These are phyloP conservation scores for Hyaena hyaena DNA, from an alignment of 2,113 vertebrate species.

Conservation along the genomic window DNA sequence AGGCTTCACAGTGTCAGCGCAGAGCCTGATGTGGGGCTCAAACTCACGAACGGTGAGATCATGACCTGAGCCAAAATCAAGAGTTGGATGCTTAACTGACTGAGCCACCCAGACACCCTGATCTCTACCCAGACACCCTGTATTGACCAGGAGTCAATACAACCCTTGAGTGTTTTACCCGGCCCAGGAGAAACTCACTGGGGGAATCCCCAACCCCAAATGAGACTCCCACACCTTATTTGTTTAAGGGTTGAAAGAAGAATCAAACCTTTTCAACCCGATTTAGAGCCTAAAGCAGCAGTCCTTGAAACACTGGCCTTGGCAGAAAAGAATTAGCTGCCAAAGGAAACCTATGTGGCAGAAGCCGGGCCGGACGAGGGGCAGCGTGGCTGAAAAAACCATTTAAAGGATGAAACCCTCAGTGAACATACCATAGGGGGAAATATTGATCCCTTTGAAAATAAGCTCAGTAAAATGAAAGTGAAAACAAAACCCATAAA, in stretches of 20 bases:
- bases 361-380: fast-evolving
- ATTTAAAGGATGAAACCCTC: fast-evolving
- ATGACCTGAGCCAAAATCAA: not conserved
- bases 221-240: no score
- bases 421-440: fast-evolving
- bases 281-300: not conserved
- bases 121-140: not conserved
- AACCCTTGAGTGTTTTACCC: fast-evolving
- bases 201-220: not conserved
- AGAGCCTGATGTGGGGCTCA: not conserved
- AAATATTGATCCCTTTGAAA: fast-evolving
- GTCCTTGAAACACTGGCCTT: fast-evolving
- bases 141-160: no score
- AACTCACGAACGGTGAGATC: not conserved
- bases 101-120: not conserved
- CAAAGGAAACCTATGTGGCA: not conserved
- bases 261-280: not conserved
- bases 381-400: fast-evolving
- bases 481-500: not conserved
- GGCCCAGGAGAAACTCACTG: fast-evolving
- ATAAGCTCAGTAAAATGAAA: not conserved
- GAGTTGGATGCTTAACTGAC: not conserved
- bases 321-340: not conserved
- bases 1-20: not conserved
- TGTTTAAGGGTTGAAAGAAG: no score